phyloP scores from a whole-genome alignment of 1,140 invertebrate genomes.

The Trialeurodes vaporariorum region DNA sequence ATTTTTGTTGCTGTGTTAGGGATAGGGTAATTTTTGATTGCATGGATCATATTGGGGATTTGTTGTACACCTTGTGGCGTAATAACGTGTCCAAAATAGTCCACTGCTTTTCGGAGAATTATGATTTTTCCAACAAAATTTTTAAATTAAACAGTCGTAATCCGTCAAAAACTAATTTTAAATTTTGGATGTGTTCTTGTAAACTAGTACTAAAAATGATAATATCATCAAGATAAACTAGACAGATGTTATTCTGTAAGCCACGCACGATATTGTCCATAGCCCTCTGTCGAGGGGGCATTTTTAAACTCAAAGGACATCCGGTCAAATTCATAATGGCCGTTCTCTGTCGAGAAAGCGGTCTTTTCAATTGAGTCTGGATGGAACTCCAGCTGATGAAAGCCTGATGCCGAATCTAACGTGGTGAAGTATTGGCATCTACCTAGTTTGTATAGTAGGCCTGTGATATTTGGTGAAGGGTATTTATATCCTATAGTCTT shows the following conservation, averaged over 20 bases:
- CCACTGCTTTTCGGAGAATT: constrained; percentile 25
- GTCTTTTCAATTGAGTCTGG: constrained; percentile 31
- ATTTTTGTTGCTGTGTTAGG: constrained; percentile 23
- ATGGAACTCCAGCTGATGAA: constrained; percentile 34
- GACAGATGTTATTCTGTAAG: constrained; percentile 30
- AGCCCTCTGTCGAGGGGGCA: constrained; percentile 34
- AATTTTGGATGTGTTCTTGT: no score
- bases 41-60: constrained; percentile 22
- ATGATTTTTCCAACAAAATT: constrained; percentile 29
- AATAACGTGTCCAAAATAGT: constrained; percentile 29
- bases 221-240: no score
- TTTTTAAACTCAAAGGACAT: constrained; percentile 35
- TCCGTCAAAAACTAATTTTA: constrained; percentile 19
- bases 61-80: constrained; percentile 25
- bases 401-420: constrained; percentile 39
- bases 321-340: constrained; percentile 30
- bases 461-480: constrained; percentile 29
- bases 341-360: constrained; percentile 29
- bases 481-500: constrained; percentile 32
- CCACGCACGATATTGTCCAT: constrained; percentile 34
- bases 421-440: constrained; percentile 35
- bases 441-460: constrained; percentile 29
- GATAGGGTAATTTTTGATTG: background rate
- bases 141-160: constrained; percentile 25
- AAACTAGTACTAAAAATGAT: no score